Conservation (phyloP, 1,140 invertebrate genomes). For the Brachionus koreanus region DNA sequence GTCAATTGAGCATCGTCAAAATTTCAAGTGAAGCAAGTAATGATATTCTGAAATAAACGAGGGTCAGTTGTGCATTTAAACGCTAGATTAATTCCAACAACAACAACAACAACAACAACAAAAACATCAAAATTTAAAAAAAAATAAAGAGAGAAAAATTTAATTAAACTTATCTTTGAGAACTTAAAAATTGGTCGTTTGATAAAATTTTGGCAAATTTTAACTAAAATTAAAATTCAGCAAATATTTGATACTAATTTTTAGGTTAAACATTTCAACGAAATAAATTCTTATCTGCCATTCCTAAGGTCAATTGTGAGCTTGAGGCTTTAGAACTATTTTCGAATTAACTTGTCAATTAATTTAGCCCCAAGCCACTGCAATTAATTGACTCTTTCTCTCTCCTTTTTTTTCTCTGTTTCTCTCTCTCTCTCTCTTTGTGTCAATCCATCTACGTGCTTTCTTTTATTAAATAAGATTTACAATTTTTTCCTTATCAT, state of each 20-base stretch:
- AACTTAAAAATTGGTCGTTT: not conserved
- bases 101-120: not conserved
- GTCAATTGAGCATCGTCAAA: not conserved
- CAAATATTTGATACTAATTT: not conserved
- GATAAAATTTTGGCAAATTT: not conserved
- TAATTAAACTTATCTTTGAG: constrained; percentile 10
- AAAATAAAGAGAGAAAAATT: not conserved
- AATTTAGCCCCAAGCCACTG: not conserved
- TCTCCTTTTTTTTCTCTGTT: not conserved
- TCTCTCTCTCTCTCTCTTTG: not conserved
- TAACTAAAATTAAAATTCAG: not conserved
- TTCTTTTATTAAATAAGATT: not conserved
- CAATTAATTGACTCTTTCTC: not conserved
- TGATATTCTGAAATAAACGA: not conserved
- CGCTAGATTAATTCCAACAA: not conserved
- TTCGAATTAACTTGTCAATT: constrained; percentile 8
- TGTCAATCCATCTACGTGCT: not conserved
- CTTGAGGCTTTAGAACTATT: not conserved
- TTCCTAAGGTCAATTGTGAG: not conserved
- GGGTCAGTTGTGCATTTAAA: not conserved
- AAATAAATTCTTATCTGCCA: not conserved
- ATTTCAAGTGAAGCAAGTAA: not conserved
- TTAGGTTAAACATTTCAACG: not conserved
- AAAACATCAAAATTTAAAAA: too few relatives aligned
- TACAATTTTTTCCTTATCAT: not conserved